phyloP scores from a whole-genome alignment of 2,888 invertebrate species.

The Cataglyphis albicans region DNA sequence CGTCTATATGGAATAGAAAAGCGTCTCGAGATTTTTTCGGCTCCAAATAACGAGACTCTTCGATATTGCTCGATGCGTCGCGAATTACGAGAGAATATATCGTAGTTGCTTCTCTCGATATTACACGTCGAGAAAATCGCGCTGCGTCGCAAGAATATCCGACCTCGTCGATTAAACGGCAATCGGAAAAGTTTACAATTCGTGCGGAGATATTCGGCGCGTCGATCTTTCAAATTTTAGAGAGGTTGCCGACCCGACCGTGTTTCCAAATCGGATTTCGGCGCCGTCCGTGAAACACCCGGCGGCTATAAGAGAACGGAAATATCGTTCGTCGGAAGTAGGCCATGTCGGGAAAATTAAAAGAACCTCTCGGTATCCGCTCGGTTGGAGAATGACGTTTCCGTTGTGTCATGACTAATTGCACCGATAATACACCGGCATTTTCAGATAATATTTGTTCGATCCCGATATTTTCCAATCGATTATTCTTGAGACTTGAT shows the following conservation, averaged over 20 bases:
- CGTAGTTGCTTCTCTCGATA: not conserved
- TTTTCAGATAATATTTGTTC: not conserved
- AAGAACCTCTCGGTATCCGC: slow-evolving; percentile 52
- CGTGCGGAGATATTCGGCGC: slow-evolving; percentile 45
- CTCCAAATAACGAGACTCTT: slow-evolving; percentile 15
- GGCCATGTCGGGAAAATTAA: slow-evolving; percentile 64
- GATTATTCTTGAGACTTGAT: not conserved
- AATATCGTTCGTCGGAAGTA: slow-evolving; percentile 60
- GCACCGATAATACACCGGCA: slow-evolving; percentile 11
- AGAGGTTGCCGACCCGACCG: slow-evolving; percentile 52
- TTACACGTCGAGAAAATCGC: slow-evolving; percentile 4
- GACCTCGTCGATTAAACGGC: slow-evolving; percentile 20
- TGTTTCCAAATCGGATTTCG: slow-evolving; percentile 60
- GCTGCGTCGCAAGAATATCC: not conserved
- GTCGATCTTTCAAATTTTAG: slow-evolving; percentile 55
- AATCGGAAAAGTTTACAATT: slow-evolving; percentile 40
- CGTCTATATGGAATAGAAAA: slow-evolving; percentile 34
- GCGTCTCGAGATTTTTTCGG: slow-evolving; percentile 49
- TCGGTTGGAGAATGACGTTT: slow-evolving; percentile 31
- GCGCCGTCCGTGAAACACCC: slow-evolving; percentile 24
- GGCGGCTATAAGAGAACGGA: slow-evolving; percentile 25
- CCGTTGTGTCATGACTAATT: slow-evolving; percentile 37
- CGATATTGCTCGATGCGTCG: not conserved
- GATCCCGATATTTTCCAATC: not conserved
- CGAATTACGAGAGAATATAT: not conserved